These are phyloP conservation scores for Monochamus saltuarius DNA, from an alignment of 1,140 invertebrate genomes.

Conservation along the genomic window DNA sequence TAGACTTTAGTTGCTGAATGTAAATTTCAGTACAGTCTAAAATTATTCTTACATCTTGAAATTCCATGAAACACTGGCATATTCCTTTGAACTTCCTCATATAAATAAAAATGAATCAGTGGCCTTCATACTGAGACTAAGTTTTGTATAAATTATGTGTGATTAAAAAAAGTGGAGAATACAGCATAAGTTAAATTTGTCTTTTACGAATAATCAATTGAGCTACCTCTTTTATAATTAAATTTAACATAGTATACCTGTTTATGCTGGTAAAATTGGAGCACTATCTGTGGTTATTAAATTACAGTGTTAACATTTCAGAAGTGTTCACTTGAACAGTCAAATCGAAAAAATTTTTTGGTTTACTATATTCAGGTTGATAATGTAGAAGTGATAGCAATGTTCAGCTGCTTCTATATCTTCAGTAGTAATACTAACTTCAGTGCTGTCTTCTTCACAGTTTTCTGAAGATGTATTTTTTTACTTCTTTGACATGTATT, in stretches of 20 bases:
- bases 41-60: slow-evolving; percentile 14
- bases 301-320: background rate
- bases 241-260: background rate
- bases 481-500: no score
- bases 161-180: slow-evolving; percentile 6
- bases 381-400: no score
- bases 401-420: no score
- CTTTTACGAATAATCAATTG: background rate
- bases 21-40: slow-evolving; percentile 22
- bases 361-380: background rate
- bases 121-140: slow-evolving; percentile 1
- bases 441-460: no score
- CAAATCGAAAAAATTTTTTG: background rate
- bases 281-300: slow-evolving; percentile 1
- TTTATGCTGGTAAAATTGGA: slow-evolving; percentile 4
- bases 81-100: slow-evolving; percentile 11
- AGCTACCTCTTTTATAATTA: background rate
- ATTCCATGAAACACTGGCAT: slow-evolving; percentile 22
- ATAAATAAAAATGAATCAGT: slow-evolving; percentile 2
- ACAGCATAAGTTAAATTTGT: slow-evolving; percentile 11
- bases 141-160: slow-evolving; percentile 5
- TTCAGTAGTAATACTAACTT: no score
- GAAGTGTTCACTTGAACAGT: background rate
- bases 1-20: slow-evolving; percentile 6
- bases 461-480: no score